These are phyloP conservation scores for Seira ritae DNA, from an alignment of 2,888 invertebrate genomes.

Conservation along the genomic window DNA sequence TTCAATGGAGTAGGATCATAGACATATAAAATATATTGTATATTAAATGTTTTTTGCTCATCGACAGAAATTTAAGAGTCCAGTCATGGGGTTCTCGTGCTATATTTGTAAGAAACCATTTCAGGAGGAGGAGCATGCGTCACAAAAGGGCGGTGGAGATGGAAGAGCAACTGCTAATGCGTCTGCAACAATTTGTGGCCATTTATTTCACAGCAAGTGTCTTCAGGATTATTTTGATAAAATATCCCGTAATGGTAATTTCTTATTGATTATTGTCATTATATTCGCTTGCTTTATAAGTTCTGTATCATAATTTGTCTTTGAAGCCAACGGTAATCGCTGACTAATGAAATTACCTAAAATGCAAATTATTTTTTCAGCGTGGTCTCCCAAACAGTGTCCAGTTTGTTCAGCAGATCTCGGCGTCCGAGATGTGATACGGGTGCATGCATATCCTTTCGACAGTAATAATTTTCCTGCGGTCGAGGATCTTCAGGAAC, in stretches of 20 bases:
- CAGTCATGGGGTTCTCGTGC: constrained; percentile 53
- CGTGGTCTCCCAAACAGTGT: constrained; percentile 48
- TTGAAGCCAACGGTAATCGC: too few relatives aligned
- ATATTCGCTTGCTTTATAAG: too few relatives aligned
- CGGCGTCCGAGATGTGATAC: constrained; percentile 36
- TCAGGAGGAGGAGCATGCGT: neutral
- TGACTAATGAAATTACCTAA: too few relatives aligned
- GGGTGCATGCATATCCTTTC: constrained; percentile 30
- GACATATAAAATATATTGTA: too few relatives aligned
- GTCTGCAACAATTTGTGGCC: constrained; percentile 57
- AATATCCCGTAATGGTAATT: neutral
- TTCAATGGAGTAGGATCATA: too few relatives aligned
- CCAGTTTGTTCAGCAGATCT: constrained; percentile 38
- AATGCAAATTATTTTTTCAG: constrained; percentile 21
- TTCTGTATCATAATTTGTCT: too few relatives aligned
- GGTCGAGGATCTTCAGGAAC: constrained; percentile 44
- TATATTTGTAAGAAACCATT: constrained; percentile 43
- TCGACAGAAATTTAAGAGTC: constrained; percentile 10
- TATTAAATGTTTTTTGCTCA: too few relatives aligned
- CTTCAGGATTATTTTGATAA: constrained; percentile 31
- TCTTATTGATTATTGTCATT: neutral
- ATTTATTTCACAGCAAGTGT: constrained; percentile 57
- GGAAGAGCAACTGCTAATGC: neutral
- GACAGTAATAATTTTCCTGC: constrained; percentile 23
- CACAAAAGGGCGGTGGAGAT: constrained; percentile 23